These are phyloP conservation scores for Pipistrellus kuhlii DNA, from an alignment of 2,797 vertebrate genomes.

Conservation along the genomic window DNA sequence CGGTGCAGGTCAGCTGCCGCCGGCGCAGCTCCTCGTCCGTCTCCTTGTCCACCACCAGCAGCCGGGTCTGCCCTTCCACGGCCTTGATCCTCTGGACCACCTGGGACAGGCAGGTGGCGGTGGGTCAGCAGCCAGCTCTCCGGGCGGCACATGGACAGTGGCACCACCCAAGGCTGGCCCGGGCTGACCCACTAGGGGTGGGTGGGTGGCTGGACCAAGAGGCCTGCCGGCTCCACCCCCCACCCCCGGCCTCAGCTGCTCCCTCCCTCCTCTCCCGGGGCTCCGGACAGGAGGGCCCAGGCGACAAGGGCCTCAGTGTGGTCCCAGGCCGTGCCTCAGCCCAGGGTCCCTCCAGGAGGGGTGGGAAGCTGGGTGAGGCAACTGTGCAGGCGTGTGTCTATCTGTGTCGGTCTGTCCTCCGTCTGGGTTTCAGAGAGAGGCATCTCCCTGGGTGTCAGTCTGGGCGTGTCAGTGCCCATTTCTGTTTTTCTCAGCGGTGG, in stretches of 20 bases:
- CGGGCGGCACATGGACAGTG: not conserved
- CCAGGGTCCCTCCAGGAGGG: not conserved
- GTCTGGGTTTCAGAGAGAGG: not conserved
- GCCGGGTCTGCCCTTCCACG: constrained; percentile 90
- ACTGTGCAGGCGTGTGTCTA: rapidly evolving
- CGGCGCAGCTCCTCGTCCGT: constrained; percentile 92
- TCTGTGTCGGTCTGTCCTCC: not conserved
- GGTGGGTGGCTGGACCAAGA: constrained; percentile 23
- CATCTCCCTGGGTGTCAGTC: not conserved
- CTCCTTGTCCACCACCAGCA: constrained; percentile 95
- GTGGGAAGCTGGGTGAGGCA: not conserved
- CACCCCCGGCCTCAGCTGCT: constrained; percentile 47
- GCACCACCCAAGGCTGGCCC: not conserved
- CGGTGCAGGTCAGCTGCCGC: constrained; percentile 90
- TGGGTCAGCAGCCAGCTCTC: not conserved
- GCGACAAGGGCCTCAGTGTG: not conserved
- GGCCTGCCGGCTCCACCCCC: constrained; percentile 55
- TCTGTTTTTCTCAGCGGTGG: not conserved
- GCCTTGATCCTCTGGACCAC: constrained; percentile 95
- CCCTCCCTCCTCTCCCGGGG: constrained; percentile 8
- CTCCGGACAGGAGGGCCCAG: not conserved
- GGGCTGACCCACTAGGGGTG: not conserved
- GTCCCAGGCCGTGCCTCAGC: not conserved
- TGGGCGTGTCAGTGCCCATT: not conserved
- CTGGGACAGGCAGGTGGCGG: constrained; percentile 82